Base-by-base conservation (phyloP, 2,113 vertebrate genomes). In the Apodemus speciosus region DNA sequence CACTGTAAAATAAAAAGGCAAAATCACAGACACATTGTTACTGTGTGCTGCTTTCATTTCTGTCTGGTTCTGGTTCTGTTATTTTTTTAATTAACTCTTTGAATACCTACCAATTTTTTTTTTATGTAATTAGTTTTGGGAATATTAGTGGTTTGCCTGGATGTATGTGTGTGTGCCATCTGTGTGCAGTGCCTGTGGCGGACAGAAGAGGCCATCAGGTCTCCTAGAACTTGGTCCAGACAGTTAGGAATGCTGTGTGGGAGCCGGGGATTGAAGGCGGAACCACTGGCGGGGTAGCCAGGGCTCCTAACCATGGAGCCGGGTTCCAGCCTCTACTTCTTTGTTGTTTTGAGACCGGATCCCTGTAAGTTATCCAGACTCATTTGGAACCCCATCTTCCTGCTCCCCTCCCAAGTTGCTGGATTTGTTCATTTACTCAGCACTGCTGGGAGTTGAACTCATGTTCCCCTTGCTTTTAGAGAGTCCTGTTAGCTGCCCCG, bases 1-100 rank as follows among this genome's bases (percentile, higher is more conserved):
- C 49, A 49, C 40, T 35, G 6, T 9, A 56, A 38, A 38, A 15
- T 35, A 71, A 15, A 62, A 71, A 62, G 15, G 40, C 2, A 51
- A n/a, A 62, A 20, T 62, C 25, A 89, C 49, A 35, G 71, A 90
- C 40, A 77, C 14, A 4, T 91, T 93, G 68, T 43, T 88, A 14
- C 25, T 92, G 0, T 56, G 21, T 60, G 35, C 18, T 13, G 38
- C 18, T 8, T 35, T 14, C 4, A 85, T 49, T 49, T 92, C 21
- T 89, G 89, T 93, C 73, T 71, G 89, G 90, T 88, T 71, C 20
- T 88, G 58, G n/a, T 86, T 94, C 15, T 85, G 76, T 46, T 46
- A 46, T 46, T 46, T 46, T 13, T 92, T 35, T 27, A 38, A n/a
- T 58, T 53, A 80, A 11, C 53, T 80, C 79, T 81, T 60, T 80